Conservation (phyloP, 2,888 invertebrate genomes). For the Bombylius discolor region DNA sequence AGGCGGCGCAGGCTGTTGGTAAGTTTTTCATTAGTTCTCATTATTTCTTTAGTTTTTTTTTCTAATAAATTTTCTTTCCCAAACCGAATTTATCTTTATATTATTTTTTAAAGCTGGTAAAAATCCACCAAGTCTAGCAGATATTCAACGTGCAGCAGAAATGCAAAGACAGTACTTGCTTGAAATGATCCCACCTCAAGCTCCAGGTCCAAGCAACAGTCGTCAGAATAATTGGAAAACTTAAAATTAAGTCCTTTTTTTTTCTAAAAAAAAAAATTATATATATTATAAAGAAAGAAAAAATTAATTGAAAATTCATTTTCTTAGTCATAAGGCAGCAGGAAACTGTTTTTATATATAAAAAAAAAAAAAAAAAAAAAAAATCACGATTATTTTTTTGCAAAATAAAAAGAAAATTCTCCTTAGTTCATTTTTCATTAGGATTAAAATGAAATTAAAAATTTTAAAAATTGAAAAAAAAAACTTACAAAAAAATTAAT, state of each 20-base stretch:
- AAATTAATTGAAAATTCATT: not conserved
- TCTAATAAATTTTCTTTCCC: not conserved
- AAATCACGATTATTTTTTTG: not conserved
- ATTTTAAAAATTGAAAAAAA: not conserved
- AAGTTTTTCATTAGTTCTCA: conserved; percentile 18
- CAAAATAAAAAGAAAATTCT: not conserved
- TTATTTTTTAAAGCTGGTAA: conserved; percentile 26
- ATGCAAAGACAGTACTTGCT: conserved; percentile 89
- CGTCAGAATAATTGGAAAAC: conserved; percentile 39
- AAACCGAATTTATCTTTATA: not conserved
- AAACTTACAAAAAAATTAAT: not conserved
- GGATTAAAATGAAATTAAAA: conserved; percentile 1
- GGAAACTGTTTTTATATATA: conserved; percentile 14
- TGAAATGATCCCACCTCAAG: conserved; percentile 75
- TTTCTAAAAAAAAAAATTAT: not conserved
- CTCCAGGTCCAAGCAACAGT: conserved; percentile 33
- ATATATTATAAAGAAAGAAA: not conserved
- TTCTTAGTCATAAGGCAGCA: conserved; percentile 6
- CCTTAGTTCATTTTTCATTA: conserved; percentile 2
- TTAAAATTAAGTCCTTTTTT: conserved; percentile 17
- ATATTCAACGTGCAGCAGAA: conserved; percentile 75
- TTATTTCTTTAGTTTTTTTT: not conserved
- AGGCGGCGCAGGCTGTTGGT: conserved; percentile 48
- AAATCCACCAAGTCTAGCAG: conserved; percentile 43
- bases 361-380: not conserved